A percentile compares a stretch with the other conserved stretches of the same genome.
phyloP scores from a whole-genome alignment of 1,140 invertebrate genomes.

The Halyomorpha halys region DNA sequence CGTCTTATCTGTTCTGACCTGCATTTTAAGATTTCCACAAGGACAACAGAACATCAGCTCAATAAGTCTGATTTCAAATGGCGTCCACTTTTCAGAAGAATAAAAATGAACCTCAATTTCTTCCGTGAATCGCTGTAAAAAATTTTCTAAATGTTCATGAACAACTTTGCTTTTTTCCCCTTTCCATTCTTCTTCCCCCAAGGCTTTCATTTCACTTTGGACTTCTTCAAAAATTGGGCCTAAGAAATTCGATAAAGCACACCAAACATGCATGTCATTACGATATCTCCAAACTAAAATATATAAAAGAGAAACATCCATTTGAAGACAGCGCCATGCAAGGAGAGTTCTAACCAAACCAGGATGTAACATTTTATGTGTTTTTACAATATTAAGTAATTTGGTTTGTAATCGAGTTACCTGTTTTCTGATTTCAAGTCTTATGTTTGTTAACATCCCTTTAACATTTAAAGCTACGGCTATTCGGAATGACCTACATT shows the following conservation, averaged over 20 bases:
- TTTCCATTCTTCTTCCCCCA: background rate
- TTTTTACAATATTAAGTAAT: background rate
- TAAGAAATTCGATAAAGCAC: constrained; percentile 1
- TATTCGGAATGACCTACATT: background rate
- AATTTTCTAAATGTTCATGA: background rate
- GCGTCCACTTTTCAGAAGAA: background rate
- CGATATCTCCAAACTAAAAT: background rate
- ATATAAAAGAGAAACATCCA: background rate
- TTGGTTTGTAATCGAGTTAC: background rate
- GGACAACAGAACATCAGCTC: constrained; percentile 10
- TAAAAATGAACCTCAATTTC: constrained; percentile 8
- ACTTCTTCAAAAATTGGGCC: background rate
- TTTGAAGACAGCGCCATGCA: background rate
- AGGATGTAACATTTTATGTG: background rate
- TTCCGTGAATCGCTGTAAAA: background rate
- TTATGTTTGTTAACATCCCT: background rate
- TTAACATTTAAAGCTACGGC: background rate
- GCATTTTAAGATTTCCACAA: constrained; percentile 1
- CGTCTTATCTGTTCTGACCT: no score
- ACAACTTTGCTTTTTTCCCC: background rate
- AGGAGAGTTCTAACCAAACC: background rate
- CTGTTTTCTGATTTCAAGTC: background rate
- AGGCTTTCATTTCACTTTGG: background rate
- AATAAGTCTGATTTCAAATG: constrained; percentile 5
- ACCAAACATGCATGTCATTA: background rate